Conservation (phyloP, 2,888 invertebrate species). For the Leptopilina myrica region DNA sequence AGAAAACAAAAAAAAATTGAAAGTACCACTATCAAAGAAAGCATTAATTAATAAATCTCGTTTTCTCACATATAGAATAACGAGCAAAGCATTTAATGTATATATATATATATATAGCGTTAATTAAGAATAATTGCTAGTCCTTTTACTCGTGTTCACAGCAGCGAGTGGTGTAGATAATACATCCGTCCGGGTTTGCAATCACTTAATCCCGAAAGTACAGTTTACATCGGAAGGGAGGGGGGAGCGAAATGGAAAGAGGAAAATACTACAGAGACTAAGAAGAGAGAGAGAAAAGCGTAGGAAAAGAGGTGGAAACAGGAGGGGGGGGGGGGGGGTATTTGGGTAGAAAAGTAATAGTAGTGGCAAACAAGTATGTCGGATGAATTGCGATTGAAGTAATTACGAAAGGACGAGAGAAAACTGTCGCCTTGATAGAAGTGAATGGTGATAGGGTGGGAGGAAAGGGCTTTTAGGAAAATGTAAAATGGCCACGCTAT, state of each 20-base stretch:
- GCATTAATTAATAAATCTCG: not conserved
- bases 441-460: not conserved
- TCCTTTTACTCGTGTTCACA: conserved; percentile 48
- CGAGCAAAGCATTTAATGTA: conserved; percentile 45
- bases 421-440: conserved; percentile 30
- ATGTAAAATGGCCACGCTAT: conserved; percentile 38
- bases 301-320: not conserved
- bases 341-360: no score
- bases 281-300: no score
- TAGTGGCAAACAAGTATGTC: conserved; percentile 31
- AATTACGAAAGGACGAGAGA: conserved; percentile 44
- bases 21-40: no score
- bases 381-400: conserved; percentile 47
- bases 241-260: not conserved
- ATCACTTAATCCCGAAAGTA: conserved; percentile 57
- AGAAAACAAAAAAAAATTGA: no score
- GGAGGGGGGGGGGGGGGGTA: no score
- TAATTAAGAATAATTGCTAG: conserved; percentile 65
- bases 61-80: conserved; percentile 12
- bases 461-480: conserved; percentile 25
- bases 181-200: conserved; percentile 57
- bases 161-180: conserved; percentile 48
- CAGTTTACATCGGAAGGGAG: conserved; percentile 8
- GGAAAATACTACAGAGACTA: conserved; percentile 22
- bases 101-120: conserved; percentile 44